Percentiles rank a stretch among this genome's conserved stretches.
Evolutionary conservation across 2,797 vertebrate species (phyloP).

Genomic region (Jordanella pulchra): DNA sequence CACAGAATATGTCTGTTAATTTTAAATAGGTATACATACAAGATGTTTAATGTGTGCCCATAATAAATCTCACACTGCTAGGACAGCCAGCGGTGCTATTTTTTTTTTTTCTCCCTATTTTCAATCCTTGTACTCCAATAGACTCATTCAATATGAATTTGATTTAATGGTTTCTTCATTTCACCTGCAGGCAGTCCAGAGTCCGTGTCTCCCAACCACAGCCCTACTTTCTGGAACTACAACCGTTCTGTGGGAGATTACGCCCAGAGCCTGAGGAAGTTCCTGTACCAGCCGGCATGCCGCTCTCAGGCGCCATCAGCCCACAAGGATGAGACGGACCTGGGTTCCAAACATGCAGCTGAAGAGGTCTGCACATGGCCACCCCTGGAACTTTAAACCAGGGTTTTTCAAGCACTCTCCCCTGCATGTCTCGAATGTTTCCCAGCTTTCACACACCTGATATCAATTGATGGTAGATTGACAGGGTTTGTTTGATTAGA

Average conservation of each 20-base stretch:
- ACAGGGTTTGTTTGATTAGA: not conserved
- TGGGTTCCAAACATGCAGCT: slow-evolving; percentile 94
- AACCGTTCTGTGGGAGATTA: slow-evolving; percentile 90
- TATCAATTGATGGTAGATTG: too few species aligned
- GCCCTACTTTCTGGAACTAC: slow-evolving; percentile 96
- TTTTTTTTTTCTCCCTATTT: too few species aligned
- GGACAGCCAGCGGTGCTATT: too few species aligned
- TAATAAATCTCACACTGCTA: too few species aligned
- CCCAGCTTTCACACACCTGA: too few species aligned
- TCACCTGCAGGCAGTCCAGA: slow-evolving; percentile 87
- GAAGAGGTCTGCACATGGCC: slow-evolving; percentile 85
- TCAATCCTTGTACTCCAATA: not conserved
- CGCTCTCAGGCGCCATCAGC: slow-evolving; percentile 92
- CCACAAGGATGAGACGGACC: slow-evolving; percentile 93
- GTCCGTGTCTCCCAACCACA: slow-evolving; percentile 87
- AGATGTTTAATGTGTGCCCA: too few species aligned
- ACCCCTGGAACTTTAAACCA: not conserved
- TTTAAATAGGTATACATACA: too few species aligned
- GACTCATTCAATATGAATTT: not conserved
- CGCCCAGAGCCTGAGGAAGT: slow-evolving; percentile 91
- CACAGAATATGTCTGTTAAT: too few species aligned
- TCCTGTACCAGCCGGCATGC: slow-evolving; percentile 93
- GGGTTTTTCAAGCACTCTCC: too few species aligned
- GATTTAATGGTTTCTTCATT: not conserved
- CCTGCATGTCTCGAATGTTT: too few species aligned